phyloP scores from a whole-genome alignment of 2,113 vertebrate species.

The Centrocercus urophasianus region DNA sequence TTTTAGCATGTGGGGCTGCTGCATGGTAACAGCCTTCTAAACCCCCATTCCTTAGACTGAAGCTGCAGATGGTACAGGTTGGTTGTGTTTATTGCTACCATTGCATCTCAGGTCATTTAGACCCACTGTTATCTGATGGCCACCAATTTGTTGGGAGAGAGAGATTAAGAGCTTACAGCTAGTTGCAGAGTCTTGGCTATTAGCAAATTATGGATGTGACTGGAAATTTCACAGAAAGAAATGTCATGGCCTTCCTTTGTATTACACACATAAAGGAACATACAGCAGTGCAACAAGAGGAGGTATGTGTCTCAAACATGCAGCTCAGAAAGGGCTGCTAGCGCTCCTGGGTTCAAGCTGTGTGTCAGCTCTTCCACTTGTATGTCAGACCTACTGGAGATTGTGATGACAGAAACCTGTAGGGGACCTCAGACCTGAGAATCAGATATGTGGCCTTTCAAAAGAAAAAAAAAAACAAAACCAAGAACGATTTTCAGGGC shows the following conservation, averaged over 20 bases:
- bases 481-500: not conserved
- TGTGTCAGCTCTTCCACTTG: not conserved
- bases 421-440: not conserved
- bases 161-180: not conserved
- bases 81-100: not conserved
- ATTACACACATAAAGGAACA: not conserved
- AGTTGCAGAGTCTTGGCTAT: not conserved
- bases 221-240: not conserved
- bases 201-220: not conserved
- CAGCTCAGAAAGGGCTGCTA: not conserved
- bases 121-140: not conserved
- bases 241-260: not conserved
- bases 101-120: not conserved
- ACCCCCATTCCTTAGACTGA: not conserved
- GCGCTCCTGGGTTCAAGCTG: not conserved
- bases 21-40: not conserved
- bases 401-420: not conserved
- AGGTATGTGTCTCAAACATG: rapidly evolving
- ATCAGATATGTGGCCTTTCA: not conserved
- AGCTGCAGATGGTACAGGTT: not conserved
- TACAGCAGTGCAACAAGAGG: not conserved
- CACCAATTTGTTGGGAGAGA: not conserved
- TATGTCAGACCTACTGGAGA: not conserved
- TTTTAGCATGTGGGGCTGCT: not conserved
- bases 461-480: no score